phyloP scores from a whole-genome alignment of 2,113 vertebrate genomes.

The Piaya cayana region DNA sequence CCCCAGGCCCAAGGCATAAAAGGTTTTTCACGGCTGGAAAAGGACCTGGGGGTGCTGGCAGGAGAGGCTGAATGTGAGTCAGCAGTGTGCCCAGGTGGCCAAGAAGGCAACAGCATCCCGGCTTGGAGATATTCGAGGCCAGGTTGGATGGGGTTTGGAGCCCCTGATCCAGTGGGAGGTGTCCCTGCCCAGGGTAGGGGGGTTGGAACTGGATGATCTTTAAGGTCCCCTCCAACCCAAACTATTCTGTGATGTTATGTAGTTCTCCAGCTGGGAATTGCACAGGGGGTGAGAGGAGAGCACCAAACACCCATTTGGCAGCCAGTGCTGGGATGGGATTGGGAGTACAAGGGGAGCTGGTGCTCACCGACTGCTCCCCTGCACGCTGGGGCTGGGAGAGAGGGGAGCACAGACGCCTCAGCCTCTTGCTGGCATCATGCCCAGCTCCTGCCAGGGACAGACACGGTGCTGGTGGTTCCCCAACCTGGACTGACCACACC shows the following conservation, averaged over 20 bases:
- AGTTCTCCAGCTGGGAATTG: slow-evolving; percentile 75
- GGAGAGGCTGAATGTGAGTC: background rate
- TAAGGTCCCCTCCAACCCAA: too few relatives aligned
- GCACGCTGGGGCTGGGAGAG: background rate
- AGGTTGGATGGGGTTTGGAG: too few relatives aligned
- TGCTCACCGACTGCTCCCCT: background rate
- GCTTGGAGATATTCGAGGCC: too few relatives aligned
- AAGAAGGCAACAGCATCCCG: background rate
- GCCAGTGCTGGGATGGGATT: accelerated
- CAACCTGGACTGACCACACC: accelerated
- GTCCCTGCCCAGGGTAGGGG: too few relatives aligned
- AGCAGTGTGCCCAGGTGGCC: background rate
- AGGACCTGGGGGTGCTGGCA: too few relatives aligned
- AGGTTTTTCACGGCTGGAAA: too few relatives aligned
- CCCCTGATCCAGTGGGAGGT: too few relatives aligned
- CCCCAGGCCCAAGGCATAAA: too few relatives aligned
- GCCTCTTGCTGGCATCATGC: background rate
- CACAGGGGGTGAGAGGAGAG: background rate
- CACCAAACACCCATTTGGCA: accelerated
- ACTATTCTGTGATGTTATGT: too few relatives aligned
- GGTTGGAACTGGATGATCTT: too few relatives aligned
- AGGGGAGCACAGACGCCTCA: background rate
- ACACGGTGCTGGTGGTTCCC: background rate
- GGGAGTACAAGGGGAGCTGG: background rate
- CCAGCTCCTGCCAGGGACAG: background rate